phyloP scores from a whole-genome alignment of 2,113 vertebrate species.

The Hemiscyllium ocellatum region DNA sequence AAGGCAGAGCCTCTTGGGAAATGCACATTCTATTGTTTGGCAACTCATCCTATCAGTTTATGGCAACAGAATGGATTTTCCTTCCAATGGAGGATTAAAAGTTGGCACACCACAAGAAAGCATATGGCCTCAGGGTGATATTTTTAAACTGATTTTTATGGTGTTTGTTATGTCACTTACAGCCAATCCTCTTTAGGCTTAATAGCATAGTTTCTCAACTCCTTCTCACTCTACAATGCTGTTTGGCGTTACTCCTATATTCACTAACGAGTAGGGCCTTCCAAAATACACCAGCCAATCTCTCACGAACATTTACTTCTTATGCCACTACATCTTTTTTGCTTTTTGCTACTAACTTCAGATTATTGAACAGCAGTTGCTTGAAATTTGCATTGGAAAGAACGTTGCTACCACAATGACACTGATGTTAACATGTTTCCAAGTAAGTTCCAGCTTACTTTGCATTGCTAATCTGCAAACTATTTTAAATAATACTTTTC shows the following conservation, averaged over 20 bases:
- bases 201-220: not conserved
- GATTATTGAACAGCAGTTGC: not conserved
- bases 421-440: not conserved
- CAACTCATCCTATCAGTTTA: not conserved
- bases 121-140: conserved; percentile 8
- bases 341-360: not conserved
- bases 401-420: not conserved
- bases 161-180: conserved; percentile 12
- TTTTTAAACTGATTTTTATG: conserved; percentile 18
- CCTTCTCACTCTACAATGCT: not conserved
- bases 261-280: not conserved
- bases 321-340: not conserved
- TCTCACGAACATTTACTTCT: not conserved
- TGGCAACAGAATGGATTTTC: not conserved
- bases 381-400: not conserved
- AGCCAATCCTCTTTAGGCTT: conserved; percentile 3
- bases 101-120: not conserved
- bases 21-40: not conserved
- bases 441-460: not conserved
- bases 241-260: not conserved
- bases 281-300: not conserved
- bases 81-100: not conserved
- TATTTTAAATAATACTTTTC: not conserved
- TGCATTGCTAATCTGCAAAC: not conserved
- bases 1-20: not conserved